A percentile compares a stretch with the other conserved stretches of the same genome.
These are phyloP conservation scores for Rhagologus leucostigma DNA, from an alignment of 2,113 vertebrate species.

Conservation along the genomic window DNA sequence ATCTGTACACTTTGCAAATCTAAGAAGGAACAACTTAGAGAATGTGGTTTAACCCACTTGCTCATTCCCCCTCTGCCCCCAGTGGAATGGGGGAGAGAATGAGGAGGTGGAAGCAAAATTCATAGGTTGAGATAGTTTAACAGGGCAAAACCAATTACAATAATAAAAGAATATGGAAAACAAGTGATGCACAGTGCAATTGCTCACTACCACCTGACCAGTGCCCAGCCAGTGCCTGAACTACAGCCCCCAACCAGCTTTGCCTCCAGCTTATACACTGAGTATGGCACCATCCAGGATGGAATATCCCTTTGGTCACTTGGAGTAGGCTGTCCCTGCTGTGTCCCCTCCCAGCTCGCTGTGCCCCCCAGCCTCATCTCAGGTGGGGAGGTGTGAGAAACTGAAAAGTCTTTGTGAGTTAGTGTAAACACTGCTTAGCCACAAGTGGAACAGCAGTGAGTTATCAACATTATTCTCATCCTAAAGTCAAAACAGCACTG, in stretches of 20 bases:
- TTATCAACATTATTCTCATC: neutral
- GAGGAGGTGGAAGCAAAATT: neutral
- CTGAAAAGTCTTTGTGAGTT: neutral
- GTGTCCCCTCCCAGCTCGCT: neutral
- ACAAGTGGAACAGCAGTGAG: neutral
- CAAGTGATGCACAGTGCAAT: neutral
- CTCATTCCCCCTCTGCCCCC: neutral
- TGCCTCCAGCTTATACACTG: neutral
- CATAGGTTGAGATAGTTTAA: neutral
- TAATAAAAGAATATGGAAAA: neutral
- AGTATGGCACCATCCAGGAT: rapidly evolving
- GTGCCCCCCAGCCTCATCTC: neutral
- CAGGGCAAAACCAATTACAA: neutral
- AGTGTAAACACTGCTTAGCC: neutral
- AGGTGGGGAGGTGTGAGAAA: neutral
- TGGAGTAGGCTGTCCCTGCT: neutral
- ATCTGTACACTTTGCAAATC: neutral
- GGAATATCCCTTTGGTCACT: neutral
- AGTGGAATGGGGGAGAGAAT: neutral
- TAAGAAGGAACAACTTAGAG: neutral
- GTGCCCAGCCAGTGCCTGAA: neutral
- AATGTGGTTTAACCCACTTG: neutral
- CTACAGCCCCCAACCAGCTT: neutral
- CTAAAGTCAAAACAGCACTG: neutral
- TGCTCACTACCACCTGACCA: neutral